Conservation (phyloP, 2,888 invertebrate genomes). For the Andrena praecox region DNA sequence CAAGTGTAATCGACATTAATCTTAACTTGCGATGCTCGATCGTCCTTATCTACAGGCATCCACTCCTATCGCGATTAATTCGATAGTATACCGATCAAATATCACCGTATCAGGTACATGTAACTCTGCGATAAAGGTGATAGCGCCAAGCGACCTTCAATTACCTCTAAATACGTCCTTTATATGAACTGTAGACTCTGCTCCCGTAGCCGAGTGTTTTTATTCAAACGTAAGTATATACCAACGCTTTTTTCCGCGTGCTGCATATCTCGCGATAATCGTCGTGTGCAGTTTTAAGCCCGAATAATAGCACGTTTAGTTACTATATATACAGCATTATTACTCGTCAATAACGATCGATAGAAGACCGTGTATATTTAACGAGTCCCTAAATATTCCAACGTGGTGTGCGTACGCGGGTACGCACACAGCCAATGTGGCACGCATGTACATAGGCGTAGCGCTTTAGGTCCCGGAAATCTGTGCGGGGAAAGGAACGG, state of each 20-base stretch:
- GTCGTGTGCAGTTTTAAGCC: background rate
- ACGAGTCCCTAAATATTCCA: slow-evolving; percentile 25
- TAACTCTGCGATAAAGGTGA: background rate
- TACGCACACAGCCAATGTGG: background rate
- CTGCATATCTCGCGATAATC: background rate
- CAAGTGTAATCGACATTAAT: background rate
- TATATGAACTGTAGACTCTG: background rate
- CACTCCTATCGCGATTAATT: background rate
- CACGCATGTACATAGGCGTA: background rate
- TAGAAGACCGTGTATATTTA: background rate
- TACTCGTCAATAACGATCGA: slow-evolving; percentile 15
- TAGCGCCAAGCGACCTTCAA: background rate
- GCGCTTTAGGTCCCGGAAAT: slow-evolving; percentile 41
- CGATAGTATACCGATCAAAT: background rate
- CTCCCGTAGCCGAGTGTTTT: background rate
- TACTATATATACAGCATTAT: background rate
- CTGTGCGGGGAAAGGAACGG: slow-evolving; percentile 39
- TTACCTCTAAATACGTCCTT: background rate
- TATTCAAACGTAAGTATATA: background rate
- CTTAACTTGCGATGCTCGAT: background rate
- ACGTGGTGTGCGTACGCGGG: background rate
- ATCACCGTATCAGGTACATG: background rate
- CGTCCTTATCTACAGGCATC: slow-evolving; percentile 15
- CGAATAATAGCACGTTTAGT: background rate
- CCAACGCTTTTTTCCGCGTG: too few relatives aligned